Evolutionary conservation across 2,888 invertebrate species (phyloP).

Genomic region (Hydriomena furcata): DNA sequence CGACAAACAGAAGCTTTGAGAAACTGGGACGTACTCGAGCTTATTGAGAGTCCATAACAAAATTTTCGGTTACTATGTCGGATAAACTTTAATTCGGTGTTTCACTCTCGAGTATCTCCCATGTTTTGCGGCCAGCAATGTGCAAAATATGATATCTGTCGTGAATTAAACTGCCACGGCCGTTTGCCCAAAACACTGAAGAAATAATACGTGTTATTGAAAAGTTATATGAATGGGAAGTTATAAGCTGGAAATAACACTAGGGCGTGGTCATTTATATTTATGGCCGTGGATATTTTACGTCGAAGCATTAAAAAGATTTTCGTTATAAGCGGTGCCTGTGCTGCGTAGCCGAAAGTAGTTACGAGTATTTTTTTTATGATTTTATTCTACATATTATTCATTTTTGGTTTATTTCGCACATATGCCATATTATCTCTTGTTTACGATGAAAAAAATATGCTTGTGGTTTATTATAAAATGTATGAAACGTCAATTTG

Average conservation of each 20-base stretch:
- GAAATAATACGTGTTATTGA: background rate
- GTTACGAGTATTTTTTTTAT: too few species aligned
- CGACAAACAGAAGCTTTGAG: constrained; percentile 5
- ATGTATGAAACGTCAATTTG: too few species aligned
- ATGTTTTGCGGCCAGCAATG: constrained; percentile 5
- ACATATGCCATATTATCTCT: too few species aligned
- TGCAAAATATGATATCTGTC: background rate
- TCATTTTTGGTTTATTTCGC: too few species aligned
- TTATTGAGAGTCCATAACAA: background rate
- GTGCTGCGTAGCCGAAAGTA: too few species aligned
- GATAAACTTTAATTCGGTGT: background rate
- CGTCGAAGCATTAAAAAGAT: background rate
- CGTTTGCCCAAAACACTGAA: constrained; percentile 22
- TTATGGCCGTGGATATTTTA: background rate
- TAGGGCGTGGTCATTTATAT: constrained; percentile 7
- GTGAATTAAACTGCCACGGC: background rate
- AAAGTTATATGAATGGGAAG: background rate
- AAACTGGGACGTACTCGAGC: constrained; percentile 22
- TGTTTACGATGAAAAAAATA: too few species aligned
- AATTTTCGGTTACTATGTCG: background rate
- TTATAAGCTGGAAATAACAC: constrained; percentile 13
- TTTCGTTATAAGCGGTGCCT: too few species aligned
- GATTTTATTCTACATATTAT: too few species aligned
- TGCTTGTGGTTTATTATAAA: too few species aligned
- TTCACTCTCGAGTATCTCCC: constrained; percentile 17